phyloP scores from a whole-genome alignment of 2,888 invertebrate genomes.

The Habroteleia sp. region DNA sequence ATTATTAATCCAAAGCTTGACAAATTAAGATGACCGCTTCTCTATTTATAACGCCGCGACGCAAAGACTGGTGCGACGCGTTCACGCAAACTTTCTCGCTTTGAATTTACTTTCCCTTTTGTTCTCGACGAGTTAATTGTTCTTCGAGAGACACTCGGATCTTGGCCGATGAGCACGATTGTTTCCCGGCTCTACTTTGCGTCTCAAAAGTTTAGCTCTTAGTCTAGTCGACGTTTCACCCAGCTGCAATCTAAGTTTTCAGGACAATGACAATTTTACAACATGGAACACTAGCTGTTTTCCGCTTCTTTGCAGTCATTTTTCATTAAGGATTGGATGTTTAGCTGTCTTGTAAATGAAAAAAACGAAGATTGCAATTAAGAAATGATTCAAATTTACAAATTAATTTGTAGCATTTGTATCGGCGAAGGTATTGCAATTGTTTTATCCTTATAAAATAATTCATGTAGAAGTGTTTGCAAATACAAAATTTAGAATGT shows the following conservation, averaged over 20 bases:
- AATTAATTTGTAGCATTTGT: too few species aligned
- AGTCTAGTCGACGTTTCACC: constrained; percentile 6
- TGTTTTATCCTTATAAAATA: too few species aligned
- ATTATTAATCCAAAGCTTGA: constrained; percentile 55
- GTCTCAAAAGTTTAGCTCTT: constrained; percentile 15
- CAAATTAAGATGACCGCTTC: constrained; percentile 57
- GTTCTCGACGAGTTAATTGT: constrained; percentile 51
- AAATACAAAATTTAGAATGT: too few species aligned
- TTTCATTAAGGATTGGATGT: too few species aligned
- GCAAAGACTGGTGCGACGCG: not conserved
- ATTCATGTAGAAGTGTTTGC: too few species aligned
- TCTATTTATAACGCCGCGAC: constrained; percentile 48
- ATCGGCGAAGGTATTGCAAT: too few species aligned
- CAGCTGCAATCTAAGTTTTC: constrained; percentile 19
- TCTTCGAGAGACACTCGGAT: constrained; percentile 41
- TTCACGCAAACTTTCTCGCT: constrained; percentile 36
- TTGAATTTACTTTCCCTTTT: constrained; percentile 51
- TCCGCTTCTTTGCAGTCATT: not conserved
- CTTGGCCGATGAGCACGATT: constrained; percentile 41
- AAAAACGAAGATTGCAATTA: too few species aligned
- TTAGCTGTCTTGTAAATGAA: too few species aligned
- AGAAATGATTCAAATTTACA: too few species aligned
- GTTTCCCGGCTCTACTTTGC: constrained; percentile 34
- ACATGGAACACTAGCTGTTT: constrained; percentile 1
- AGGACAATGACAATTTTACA: constrained; percentile 19